phyloP scores from a whole-genome alignment of 2,113 vertebrate species.

The Clupea harengus region DNA sequence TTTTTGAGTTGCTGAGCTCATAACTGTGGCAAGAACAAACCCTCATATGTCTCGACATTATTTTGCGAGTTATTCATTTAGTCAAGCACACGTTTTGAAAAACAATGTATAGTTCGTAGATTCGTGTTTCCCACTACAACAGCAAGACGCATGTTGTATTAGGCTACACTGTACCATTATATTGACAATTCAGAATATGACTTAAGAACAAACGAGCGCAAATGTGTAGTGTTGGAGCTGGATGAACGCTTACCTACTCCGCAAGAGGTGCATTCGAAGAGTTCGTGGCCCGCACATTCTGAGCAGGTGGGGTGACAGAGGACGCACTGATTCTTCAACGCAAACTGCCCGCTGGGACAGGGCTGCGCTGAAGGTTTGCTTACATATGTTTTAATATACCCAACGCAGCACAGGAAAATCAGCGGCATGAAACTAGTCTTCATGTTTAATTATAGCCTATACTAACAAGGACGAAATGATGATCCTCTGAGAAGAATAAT shows the following conservation, averaged over 20 bases:
- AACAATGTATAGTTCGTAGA: background rate
- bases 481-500: slow-evolving; percentile 10
- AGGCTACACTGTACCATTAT: background rate
- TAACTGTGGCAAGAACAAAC: background rate
- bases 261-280: slow-evolving; percentile 71
- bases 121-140: background rate
- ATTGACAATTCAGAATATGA: background rate
- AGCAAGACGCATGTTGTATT: background rate
- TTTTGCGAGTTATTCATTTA: background rate
- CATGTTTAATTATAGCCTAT: slow-evolving; percentile 50
- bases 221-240: background rate
- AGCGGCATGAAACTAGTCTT: slow-evolving; percentile 35
- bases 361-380: slow-evolving; percentile 49
- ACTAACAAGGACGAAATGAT: background rate
- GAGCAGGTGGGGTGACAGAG: slow-evolving; percentile 72
- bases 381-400: slow-evolving; percentile 26
- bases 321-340: slow-evolving; percentile 69
- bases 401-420: slow-evolving; percentile 44
- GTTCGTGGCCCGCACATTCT: slow-evolving; percentile 70
- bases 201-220: background rate
- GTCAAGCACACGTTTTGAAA: background rate
- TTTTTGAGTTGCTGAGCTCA: background rate
- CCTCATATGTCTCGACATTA: background rate
- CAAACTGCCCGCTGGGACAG: slow-evolving; percentile 68
- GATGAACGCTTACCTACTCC: slow-evolving; percentile 63